These are phyloP conservation scores for Spisula subtruncata DNA, from an alignment of 2,888 invertebrate species.

Conservation along the genomic window DNA sequence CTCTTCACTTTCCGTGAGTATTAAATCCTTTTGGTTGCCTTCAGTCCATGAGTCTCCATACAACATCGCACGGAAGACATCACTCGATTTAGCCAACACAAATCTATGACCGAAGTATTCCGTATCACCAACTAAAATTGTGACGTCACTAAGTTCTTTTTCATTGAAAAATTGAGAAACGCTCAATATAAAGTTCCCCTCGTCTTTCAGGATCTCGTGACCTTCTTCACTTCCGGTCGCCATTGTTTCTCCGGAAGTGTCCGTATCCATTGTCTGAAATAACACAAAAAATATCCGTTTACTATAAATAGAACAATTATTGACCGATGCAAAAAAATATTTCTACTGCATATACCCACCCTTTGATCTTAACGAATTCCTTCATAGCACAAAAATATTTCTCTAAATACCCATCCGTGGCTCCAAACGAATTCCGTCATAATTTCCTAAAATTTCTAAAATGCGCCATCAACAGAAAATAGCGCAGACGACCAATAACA, in stretches of 20 bases:
- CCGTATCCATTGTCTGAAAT: conserved; percentile 43
- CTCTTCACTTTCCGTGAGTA: conserved; percentile 85
- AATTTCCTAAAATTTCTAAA: too few relatives aligned
- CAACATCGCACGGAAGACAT: conserved; percentile 87
- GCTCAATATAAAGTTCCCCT: conserved; percentile 85
- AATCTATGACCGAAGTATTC: conserved; percentile 86
- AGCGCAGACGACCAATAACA: too few relatives aligned
- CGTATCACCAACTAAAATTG: conserved; percentile 82
- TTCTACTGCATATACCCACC: too few relatives aligned
- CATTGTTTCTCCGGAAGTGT: conserved; percentile 16
- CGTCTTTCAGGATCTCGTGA: conserved; percentile 82
- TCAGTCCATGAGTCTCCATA: conserved; percentile 86
- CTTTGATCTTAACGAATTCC: too few relatives aligned
- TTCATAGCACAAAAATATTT: too few relatives aligned
- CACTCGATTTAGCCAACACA: conserved; percentile 87
- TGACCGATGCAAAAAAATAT: too few relatives aligned
- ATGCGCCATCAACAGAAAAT: too few relatives aligned
- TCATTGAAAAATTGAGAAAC: conserved; percentile 87
- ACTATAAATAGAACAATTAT: background rate
- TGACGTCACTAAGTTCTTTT: conserved; percentile 85
- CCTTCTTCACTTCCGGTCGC: conserved; percentile 31
- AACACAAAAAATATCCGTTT: background rate
- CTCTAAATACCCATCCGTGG: too few relatives aligned
- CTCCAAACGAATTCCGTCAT: too few relatives aligned
- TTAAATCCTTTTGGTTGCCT: conserved; percentile 80